Evolutionary conservation across 2,888 invertebrate species (phyloP).

Genomic region (Odontocerum albicorne): DNA sequence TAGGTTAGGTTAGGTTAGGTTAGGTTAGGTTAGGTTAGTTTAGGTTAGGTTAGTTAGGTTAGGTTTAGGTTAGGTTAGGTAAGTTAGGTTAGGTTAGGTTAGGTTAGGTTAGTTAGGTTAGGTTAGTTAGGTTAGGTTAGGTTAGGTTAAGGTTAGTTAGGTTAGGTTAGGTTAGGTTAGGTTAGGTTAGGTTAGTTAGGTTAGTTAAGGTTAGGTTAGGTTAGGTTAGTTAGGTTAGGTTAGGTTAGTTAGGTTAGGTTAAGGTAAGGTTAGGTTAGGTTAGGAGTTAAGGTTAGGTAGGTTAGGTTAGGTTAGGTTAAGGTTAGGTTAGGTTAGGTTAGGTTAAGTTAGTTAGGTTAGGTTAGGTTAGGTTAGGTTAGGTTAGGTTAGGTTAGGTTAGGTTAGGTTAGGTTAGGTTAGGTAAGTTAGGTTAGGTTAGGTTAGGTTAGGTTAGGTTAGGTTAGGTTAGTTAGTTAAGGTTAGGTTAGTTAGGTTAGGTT

Average conservation of each 20-base stretch:
- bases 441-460: constrained; percentile 30
- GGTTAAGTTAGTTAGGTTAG: constrained; percentile 24
- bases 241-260: constrained; percentile 35
- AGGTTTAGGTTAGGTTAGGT: constrained; percentile 26
- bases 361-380: constrained; percentile 30
- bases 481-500: constrained; percentile 34
- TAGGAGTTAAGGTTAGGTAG: constrained; percentile 35
- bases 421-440: constrained; percentile 32
- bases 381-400: constrained; percentile 35
- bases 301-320: constrained; percentile 29
- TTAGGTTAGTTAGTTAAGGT: constrained; percentile 28
- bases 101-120: constrained; percentile 18
- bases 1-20: constrained; percentile 20
- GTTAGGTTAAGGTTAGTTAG: constrained; percentile 34
- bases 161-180: constrained; percentile 29
- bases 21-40: constrained; percentile 23
- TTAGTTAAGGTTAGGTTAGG: constrained; percentile 34
- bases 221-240: constrained; percentile 33
- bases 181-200: constrained; percentile 28
- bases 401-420: constrained; percentile 34
- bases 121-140: constrained; percentile 25
- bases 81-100: constrained; percentile 19
- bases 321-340: constrained; percentile 25
- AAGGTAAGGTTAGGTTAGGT: constrained; percentile 36
- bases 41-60: constrained; percentile 21